These are phyloP conservation scores for Ctenosaura bakeri DNA, from an alignment of 2,797 vertebrate genomes.

Conservation along the genomic window DNA sequence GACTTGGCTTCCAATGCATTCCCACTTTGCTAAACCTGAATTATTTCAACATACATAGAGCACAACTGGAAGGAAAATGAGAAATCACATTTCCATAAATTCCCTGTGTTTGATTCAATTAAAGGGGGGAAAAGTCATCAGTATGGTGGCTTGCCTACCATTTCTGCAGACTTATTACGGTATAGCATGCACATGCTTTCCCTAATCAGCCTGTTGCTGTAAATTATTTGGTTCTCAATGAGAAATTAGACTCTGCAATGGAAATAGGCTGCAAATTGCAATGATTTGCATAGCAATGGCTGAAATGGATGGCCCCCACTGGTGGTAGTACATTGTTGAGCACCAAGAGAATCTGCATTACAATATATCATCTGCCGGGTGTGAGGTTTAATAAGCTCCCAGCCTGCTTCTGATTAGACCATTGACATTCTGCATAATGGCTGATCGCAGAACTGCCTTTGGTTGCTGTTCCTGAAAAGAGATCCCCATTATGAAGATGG, in stretches of 20 bases:
- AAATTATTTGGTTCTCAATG: constrained; percentile 5
- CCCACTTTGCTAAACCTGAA: neutral
- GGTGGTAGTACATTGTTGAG: neutral
- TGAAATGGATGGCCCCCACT: neutral
- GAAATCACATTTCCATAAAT: neutral
- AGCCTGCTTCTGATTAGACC: constrained; percentile 19
- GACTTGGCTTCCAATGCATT: neutral
- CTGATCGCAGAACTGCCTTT: neutral
- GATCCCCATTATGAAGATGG: neutral
- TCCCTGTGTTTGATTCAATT: neutral
- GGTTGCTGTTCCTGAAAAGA: neutral
- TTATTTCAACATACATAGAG: neutral
- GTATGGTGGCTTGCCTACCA: neutral
- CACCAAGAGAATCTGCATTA: constrained; percentile 30
- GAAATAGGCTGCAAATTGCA: neutral
- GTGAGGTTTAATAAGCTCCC: constrained; percentile 6
- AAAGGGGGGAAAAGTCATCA: neutral
- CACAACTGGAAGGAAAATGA: neutral
- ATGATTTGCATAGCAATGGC: constrained; percentile 15
- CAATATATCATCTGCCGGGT: neutral
- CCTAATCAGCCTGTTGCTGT: constrained; percentile 5
- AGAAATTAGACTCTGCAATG: constrained; percentile 9
- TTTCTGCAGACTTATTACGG: constrained; percentile 2
- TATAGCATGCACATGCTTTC: neutral
- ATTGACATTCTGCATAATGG: neutral